phyloP scores from a whole-genome alignment of 2,797 vertebrate species.

The Hephaestus fuliginosus region DNA sequence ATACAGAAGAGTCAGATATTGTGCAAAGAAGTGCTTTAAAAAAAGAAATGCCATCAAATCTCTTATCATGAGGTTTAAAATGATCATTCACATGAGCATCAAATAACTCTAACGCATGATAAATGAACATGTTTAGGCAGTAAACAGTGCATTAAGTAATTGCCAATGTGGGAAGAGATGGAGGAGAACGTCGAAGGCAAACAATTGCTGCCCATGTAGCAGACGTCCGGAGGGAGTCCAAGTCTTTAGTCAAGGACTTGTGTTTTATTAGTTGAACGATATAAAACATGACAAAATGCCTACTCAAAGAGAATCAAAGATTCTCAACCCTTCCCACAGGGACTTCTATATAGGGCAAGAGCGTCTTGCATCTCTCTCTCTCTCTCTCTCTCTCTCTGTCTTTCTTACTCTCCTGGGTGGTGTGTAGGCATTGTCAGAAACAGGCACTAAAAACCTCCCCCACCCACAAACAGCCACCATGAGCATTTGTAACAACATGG shows the following conservation, averaged over 20 bases:
- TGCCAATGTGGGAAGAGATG: constrained; percentile 58
- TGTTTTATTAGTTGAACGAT: constrained; percentile 86
- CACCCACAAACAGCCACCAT: constrained; percentile 39
- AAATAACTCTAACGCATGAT: constrained; percentile 26
- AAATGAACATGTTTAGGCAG: constrained; percentile 56
- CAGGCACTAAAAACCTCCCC: constrained; percentile 38
- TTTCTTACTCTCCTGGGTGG: constrained; percentile 41
- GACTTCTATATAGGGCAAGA: constrained; percentile 83
- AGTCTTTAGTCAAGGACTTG: constrained; percentile 84
- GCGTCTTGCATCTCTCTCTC: constrained; percentile 61
- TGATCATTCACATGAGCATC: constrained; percentile 18
- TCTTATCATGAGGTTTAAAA: constrained; percentile 16
- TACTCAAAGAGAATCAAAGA: constrained; percentile 85
- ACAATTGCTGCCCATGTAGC: constrained; percentile 78
- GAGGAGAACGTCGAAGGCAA: constrained; percentile 68
- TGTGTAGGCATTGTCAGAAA: constrained; percentile 34
- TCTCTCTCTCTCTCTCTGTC: constrained; percentile 24
- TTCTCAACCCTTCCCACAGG: constrained; percentile 79
- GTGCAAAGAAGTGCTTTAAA: not conserved
- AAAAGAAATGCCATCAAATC: not conserved
- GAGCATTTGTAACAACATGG: constrained; percentile 19
- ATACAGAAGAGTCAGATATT: not conserved
- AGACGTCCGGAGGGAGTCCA: constrained; percentile 79
- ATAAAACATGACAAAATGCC: constrained; percentile 89
- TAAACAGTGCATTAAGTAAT: constrained; percentile 67